Evolutionary conservation across 2,797 vertebrate species (phyloP), one percentile per base, ranked within the genome.

Genomic region (Bradypus variegatus): DNA sequence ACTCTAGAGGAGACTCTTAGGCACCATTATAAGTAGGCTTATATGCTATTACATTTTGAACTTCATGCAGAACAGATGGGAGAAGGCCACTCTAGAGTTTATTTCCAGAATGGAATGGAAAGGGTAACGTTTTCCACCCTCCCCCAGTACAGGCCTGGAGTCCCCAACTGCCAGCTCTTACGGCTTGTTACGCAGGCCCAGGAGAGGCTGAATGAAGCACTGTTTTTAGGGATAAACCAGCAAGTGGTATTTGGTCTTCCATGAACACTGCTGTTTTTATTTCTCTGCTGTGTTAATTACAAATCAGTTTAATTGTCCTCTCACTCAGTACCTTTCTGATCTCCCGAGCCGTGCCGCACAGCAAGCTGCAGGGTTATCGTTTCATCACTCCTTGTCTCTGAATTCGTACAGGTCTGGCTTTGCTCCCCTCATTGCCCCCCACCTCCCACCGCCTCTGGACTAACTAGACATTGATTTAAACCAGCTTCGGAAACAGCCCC

Each of bases 271-370:
- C 94, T 95, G 92, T 36, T 94, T 96, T 96, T 92, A 82, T 76
- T 58, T 95, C 93, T 96, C 93, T 94, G 91, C 87, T 96, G 92
- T 94, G 94, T 97, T 97, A 97, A 97, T 97, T 97, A 96, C 95
- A 97, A 96, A 96, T 96, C 96, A 97, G 92, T 97, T 96, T 96
- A 96, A 96, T 97, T 95, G 91, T 96, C 96, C 92, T 96, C 93
- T 97, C 5, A 0, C 94, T 96, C 94, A 85, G 93, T 93, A 96
- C 96, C 93, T 95, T 96, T 95, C 93, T 96, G 96, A 96, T 97
- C 96, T 96, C 94, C 80, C 88, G 77, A 96, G 96, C 88, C 94
- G 93, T 90, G 86, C 94, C 92, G 91, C 96, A 94, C 96, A 97
- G 95, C 95, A 96, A 95, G 96, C 91, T 95, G 60, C 88, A 95